A percentile compares a stretch with the other conserved stretches of the same genome.
phyloP scores from a whole-genome alignment of 2,113 vertebrate genomes.

The Cyprinodon variegatus region DNA sequence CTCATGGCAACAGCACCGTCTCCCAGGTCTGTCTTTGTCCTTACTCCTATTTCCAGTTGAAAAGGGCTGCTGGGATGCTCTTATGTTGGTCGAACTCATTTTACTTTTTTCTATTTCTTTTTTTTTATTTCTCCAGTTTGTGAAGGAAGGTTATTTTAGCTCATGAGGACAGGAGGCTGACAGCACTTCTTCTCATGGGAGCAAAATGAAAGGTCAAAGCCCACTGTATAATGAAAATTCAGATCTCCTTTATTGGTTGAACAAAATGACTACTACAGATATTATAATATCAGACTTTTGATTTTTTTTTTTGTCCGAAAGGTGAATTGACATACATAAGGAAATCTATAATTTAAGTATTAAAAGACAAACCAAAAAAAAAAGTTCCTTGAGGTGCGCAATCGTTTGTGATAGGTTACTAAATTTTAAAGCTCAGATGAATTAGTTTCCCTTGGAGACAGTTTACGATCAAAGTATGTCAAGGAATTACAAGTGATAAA shows the following conservation, averaged over 20 bases:
- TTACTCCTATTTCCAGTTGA: slow-evolving; percentile 54
- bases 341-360: too few species aligned
- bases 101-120: slow-evolving; percentile 15
- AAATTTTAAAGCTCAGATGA: background rate
- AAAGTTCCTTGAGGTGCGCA: too few species aligned
- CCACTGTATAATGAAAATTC: background rate
- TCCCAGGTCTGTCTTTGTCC: slow-evolving; percentile 35
- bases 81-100: slow-evolving; percentile 16
- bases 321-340: too few species aligned
- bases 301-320: background rate
- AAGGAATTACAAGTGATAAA: background rate
- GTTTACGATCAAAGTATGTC: background rate
- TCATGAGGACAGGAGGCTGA: slow-evolving; percentile 7
- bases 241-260: background rate
- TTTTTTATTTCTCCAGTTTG: slow-evolving; percentile 14
- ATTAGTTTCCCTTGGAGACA: background rate
- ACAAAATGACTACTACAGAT: background rate
- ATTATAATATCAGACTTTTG: background rate
- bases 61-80: slow-evolving; percentile 27
- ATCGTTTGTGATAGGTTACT: too few species aligned
- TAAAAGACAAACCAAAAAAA: too few species aligned
- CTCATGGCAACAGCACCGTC: slow-evolving; percentile 62
- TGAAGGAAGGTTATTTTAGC: background rate
- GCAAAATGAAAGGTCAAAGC: background rate
- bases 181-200: background rate